Evolutionary conservation across 2,888 invertebrate species (phyloP), one percentile per base, ranked within the genome.

Genomic region (Callyntrura guangdongensis): DNA sequence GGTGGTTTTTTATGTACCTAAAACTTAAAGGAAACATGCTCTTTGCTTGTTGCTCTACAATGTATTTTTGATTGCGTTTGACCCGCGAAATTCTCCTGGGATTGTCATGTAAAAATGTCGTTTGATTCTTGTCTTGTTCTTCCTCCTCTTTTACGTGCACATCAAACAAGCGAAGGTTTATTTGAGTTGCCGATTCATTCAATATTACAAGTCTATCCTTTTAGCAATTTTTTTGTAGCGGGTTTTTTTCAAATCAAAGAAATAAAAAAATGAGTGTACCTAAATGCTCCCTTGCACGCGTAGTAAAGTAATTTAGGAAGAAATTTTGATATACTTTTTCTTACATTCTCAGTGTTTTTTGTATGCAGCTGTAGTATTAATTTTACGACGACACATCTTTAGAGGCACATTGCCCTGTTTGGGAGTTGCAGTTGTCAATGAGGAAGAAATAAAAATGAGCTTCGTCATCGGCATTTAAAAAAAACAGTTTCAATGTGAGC

Each of bases 61-160:
- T 77, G 49, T 49, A 53, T 25, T 69, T 87, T 61, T 79, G 53
- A 79, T 69, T 82, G 59, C 72, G 59, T 67, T 72, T 72, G 61
- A 69, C 82, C 61, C 27, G 59, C 14, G 72, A 88, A 88, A 56
- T 72, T 0, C 88, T 88, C 88, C 20, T 59, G 88, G 72, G 88
- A 88, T 2, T 67, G n/a, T 79, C 69, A 81, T 81, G 67, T 53
- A 81, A 79, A 69, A 87, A 87, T 87, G 87, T 86, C 79, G 67
- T 87, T 53, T 17, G n/a, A 45, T 77, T 49, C 25, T 56, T 56
- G 53, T n/a, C 74, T 22, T 17, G n/a, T 8, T 49, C 22, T 53
- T 77, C 20, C 25, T 56, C 56, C 36, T 27, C 11, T 4, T 49
- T 27, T 14, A 12, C 17, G 22, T 49, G 14, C 25, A 14, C 25